A percentile compares a stretch with the other conserved stretches of the same genome.
Evolutionary conservation across 2,113 vertebrate species (phyloP).

Genomic region (Hemibates koningsi): DNA sequence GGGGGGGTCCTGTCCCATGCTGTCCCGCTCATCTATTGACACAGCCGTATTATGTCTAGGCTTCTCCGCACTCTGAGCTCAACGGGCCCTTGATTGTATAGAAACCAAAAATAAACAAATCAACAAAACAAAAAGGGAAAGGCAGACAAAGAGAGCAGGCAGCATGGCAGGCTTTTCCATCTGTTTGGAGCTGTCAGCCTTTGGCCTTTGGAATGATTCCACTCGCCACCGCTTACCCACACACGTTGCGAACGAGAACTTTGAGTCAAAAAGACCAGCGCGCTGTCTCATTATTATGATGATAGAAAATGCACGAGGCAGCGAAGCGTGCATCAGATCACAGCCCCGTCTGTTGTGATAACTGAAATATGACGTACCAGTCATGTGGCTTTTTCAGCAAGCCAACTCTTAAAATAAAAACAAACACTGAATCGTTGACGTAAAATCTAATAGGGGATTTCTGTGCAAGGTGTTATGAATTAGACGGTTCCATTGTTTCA

Average conservation of each 20-base stretch:
- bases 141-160: slow-evolving; percentile 8
- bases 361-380: not conserved
- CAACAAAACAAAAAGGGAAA: slow-evolving; percentile 58
- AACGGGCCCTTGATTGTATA: slow-evolving; percentile 46
- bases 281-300: not conserved
- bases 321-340: not conserved
- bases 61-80: not conserved
- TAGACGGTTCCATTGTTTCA: slow-evolving; percentile 4
- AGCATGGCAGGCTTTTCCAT: slow-evolving; percentile 31
- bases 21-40: slow-evolving; percentile 44
- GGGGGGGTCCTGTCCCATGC: slow-evolving; percentile 47
- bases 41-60: slow-evolving; percentile 67
- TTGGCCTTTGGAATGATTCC: slow-evolving; percentile 19
- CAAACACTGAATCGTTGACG: not conserved
- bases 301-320: not conserved
- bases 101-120: slow-evolving; percentile 70
- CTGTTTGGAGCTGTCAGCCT: slow-evolving; percentile 56
- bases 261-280: not conserved
- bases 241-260: not conserved
- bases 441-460: not conserved
- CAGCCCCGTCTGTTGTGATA: not conserved
- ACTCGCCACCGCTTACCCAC: not conserved
- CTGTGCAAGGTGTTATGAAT: not conserved
- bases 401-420: not conserved
- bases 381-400: not conserved